These are phyloP conservation scores for Bellardia pandia DNA, from an alignment of 2,888 invertebrate genomes.

Conservation along the genomic window DNA sequence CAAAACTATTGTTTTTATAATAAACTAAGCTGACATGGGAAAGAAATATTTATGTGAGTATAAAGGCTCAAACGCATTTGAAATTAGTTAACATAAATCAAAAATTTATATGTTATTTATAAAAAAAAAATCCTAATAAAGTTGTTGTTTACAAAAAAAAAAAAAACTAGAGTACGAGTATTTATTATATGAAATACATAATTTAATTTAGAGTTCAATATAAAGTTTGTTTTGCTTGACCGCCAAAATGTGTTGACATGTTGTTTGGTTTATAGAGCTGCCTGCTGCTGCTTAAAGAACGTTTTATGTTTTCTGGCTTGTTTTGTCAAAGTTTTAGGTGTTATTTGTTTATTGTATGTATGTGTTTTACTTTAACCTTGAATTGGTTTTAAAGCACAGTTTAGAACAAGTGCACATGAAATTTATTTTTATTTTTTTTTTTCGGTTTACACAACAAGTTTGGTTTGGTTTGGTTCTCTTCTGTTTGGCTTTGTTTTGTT, in stretches of 20 bases:
- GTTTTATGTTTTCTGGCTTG: not conserved
- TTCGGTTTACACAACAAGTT: conserved; percentile 52
- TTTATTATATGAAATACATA: not conserved
- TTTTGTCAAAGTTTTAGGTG: conserved; percentile 46
- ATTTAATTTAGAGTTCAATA: conserved; percentile 65
- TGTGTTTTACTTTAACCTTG: conserved; percentile 46
- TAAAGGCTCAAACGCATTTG: conserved; percentile 11
- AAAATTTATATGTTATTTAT: not conserved
- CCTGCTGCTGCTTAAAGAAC: not conserved
- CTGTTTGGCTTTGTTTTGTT: no score
- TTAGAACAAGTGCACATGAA: conserved; percentile 58
- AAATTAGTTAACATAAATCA: conserved; percentile 1
- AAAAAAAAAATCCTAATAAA: no score
- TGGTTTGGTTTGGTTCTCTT: not conserved
- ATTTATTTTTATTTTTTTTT: conserved; percentile 46
- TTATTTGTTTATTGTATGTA: conserved; percentile 35
- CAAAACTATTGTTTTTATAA: not conserved
- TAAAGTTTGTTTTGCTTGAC: conserved; percentile 54
- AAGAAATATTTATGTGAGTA: conserved; percentile 3
- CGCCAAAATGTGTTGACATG: conserved; percentile 69
- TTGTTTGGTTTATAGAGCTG: conserved; percentile 2
- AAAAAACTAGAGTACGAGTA: not conserved
- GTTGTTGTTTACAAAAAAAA: no score
- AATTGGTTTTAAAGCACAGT: conserved; percentile 40
- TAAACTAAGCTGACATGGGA: not conserved